A percentile compares a stretch with the other conserved stretches of the same genome.
Conservation (phyloP, 2,797 vertebrate genomes). For the Smutsia gigantea region DNA sequence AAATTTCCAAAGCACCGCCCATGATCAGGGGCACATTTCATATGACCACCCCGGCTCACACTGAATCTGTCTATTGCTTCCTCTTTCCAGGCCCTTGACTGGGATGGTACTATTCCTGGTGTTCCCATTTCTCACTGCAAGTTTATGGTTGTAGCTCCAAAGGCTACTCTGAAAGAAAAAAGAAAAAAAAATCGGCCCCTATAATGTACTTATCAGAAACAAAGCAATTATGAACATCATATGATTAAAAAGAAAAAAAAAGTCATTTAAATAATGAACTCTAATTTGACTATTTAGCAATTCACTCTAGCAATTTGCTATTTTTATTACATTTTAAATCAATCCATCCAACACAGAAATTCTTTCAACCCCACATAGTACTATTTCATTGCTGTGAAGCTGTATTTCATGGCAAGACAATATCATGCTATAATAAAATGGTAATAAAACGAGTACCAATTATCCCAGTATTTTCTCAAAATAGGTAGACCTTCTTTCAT, state of each 20-base stretch:
- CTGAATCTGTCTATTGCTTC: neutral
- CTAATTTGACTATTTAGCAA: conserved; percentile 72
- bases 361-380: conserved; percentile 45
- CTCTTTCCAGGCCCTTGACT: neutral
- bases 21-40: conserved; percentile 41
- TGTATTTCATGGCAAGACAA: conserved; percentile 76
- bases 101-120: neutral
- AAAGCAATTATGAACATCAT: conserved; percentile 74
- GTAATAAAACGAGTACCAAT: conserved; percentile 86
- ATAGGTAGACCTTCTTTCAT: conserved; percentile 84
- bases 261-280: conserved; percentile 80
- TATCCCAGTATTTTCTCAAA: conserved; percentile 86
- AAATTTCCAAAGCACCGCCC: conserved; percentile 51
- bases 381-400: conserved; percentile 78
- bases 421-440: conserved; percentile 79
- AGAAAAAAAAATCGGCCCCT: neutral
- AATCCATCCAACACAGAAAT: conserved; percentile 71
- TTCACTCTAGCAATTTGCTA: conserved; percentile 73
- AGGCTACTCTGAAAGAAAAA: neutral
- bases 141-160: conserved; percentile 34
- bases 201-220: conserved; percentile 67
- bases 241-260: conserved; percentile 70
- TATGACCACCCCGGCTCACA: conserved; percentile 23
- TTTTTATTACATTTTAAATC: conserved; percentile 82
- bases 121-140: conserved; percentile 35